A percentile compares a stretch with the other conserved stretches of the same genome.
Conservation (phyloP, 2,113 vertebrate species). For the Aegypius monachus region DNA sequence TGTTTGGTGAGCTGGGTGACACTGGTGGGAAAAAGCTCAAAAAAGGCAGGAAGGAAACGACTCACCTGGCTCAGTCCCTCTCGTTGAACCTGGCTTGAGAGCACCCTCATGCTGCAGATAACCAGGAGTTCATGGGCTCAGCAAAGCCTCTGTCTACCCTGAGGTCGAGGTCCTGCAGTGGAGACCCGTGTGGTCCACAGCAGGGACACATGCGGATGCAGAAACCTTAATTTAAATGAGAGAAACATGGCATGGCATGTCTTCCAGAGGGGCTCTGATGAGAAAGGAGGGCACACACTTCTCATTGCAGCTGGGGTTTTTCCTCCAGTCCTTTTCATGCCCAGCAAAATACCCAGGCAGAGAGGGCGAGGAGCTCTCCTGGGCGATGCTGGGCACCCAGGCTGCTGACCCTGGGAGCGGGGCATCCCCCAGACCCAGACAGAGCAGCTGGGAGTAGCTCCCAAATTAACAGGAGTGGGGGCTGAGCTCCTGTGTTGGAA, state of each 20-base stretch:
- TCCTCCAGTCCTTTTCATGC: not conserved
- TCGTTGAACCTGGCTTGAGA: accelerated
- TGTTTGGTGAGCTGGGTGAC: not conserved
- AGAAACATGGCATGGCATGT: not conserved
- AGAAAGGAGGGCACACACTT: not conserved
- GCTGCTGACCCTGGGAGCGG: not conserved
- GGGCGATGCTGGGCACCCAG: not conserved
- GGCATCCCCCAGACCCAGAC: not conserved
- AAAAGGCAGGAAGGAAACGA: not conserved
- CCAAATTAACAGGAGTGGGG: constrained; percentile 8
- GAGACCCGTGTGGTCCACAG: not conserved
- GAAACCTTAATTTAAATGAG: not conserved
- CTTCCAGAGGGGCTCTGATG: not conserved
- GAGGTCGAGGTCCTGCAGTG: not conserved
- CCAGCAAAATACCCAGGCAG: not conserved
- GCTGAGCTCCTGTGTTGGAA: not conserved
- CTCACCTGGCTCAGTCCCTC: not conserved
- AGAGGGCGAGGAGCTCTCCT: not conserved
- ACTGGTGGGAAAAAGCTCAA: not conserved
- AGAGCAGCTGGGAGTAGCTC: not conserved
- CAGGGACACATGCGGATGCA: not conserved
- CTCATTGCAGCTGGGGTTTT: not conserved
- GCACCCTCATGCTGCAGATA: accelerated
- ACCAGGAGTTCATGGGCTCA: not conserved
- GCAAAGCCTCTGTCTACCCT: not conserved